Evolutionary conservation across 2,888 invertebrate genomes (phyloP), one percentile per base, ranked within the genome.

Genomic region (Cheilosia variabilis): DNA sequence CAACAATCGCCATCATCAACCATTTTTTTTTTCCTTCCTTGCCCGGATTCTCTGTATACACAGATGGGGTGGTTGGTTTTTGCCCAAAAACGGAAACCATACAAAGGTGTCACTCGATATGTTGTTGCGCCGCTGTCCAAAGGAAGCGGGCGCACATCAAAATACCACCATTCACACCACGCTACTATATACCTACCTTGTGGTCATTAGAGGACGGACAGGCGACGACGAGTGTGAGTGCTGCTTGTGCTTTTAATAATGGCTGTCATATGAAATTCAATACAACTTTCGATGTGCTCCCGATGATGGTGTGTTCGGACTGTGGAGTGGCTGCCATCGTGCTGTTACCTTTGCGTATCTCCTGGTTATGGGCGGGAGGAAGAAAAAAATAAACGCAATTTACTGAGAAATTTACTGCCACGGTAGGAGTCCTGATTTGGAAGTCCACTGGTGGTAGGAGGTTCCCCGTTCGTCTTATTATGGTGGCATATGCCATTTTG

Each of bases 91-190:
- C 86, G 86, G 86, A 86, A 86, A 86, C 86, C 86, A 72, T 86
- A 86, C 72, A 86, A 86, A 86, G 81, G 86, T 86, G 86, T 86
- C 47, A 86, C 86, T 81, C 76, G 86, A 86, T 86, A 86, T 86
- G 76, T 79, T 58, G 63, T 52, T 45, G 68, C 55, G 60, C 66
- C 71, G 57, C 63, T 86, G 86, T 76, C 63, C 47, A 37, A 77
- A 81, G 80, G 76, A 86, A 86, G 72, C 86, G 81, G 63, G 72
- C 81, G 80, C 86, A 81, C 81, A 86, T 86, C 86, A 80, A 27
- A 86, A 86, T 81, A 86, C 41, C 79, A 69, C 15, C 31, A 37
- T 5, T 41, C 41, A 34, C 60, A 43, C 22, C 19, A 17, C 7
- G 37, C 10, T 43, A 62, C 57, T 31, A 31, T 31, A 2, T 6